A percentile compares a stretch with the other conserved stretches of the same genome.
These are phyloP conservation scores for Neotoma lepida DNA, from an alignment of 2,113 vertebrate genomes.

Conservation along the genomic window DNA sequence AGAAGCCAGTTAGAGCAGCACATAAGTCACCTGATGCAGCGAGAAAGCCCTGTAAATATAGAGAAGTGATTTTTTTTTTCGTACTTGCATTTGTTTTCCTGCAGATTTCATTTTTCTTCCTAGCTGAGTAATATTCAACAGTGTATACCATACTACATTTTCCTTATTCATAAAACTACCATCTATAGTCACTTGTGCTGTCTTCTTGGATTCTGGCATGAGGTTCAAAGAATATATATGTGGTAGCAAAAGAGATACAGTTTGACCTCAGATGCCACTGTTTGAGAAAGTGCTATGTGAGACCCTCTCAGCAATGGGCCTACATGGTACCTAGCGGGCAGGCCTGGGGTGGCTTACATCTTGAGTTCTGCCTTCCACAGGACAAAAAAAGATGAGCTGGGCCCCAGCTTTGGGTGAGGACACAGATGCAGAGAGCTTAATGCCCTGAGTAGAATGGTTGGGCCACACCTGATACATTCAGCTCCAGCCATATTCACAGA, in stretches of 20 bases:
- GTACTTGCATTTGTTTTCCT: background rate
- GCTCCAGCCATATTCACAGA: background rate
- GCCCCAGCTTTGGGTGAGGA: background rate
- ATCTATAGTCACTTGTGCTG: background rate
- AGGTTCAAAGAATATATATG: background rate
- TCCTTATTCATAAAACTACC: background rate
- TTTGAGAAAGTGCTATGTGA: background rate
- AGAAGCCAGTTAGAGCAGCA: background rate
- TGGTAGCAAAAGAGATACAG: background rate
- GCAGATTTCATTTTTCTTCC: background rate
- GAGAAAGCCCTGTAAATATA: background rate
- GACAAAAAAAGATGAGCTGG: background rate
- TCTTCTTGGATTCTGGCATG: background rate
- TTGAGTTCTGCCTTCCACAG: background rate
- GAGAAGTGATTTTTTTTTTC: background rate
- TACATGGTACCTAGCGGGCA: fast-evolving
- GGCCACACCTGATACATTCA: background rate
- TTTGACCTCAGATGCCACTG: background rate
- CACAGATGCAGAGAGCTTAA: background rate
- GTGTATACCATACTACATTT: background rate
- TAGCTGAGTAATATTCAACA: too few species aligned
- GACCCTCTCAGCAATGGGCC: background rate
- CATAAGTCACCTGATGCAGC: background rate
- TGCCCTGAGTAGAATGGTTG: background rate
- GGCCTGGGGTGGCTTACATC: background rate